These are phyloP conservation scores for Alloplasta piceator DNA, from an alignment of 2,888 invertebrate genomes.

Conservation along the genomic window DNA sequence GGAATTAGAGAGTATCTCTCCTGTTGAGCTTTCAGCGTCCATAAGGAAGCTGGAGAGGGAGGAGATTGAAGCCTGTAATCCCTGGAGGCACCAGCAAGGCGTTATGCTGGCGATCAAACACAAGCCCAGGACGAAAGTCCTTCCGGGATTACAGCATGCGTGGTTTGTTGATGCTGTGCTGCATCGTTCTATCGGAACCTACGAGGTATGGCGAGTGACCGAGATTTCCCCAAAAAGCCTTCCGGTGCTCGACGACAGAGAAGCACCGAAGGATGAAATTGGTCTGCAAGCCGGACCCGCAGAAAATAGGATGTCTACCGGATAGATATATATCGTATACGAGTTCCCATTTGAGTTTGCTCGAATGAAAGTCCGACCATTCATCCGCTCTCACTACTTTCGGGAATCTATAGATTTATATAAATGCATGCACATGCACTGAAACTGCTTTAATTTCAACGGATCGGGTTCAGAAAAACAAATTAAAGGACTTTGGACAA, in stretches of 20 bases:
- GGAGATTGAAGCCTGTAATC: conserved; percentile 39
- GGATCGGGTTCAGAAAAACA: not conserved
- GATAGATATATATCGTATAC: conserved; percentile 1
- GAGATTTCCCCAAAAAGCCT: conserved; percentile 7
- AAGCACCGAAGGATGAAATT: conserved; percentile 28
- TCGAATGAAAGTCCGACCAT: conserved; percentile 32
- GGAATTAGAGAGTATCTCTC: conserved; percentile 6
- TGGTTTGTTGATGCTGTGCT: conserved; percentile 35
- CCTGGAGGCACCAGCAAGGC: conserved; percentile 10
- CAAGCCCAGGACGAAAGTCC: conserved; percentile 22
- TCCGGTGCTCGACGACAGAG: conserved; percentile 11
- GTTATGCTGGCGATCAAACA: conserved; percentile 4
- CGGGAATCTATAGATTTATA: not conserved
- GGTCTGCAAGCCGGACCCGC: not conserved
- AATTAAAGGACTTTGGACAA: not conserved
- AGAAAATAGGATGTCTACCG: not conserved
- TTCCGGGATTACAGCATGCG: conserved; percentile 44
- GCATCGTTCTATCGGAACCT: conserved; percentile 20
- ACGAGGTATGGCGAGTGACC: conserved; percentile 23
- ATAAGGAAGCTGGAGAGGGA: conserved; percentile 11
- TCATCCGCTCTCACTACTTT: conserved; percentile 39
- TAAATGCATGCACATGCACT: not conserved
- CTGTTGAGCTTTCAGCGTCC: not conserved
- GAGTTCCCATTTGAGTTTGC: not conserved
- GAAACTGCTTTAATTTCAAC: not conserved